Conservation (phyloP, 1,140 invertebrate genomes). For the Octopus bimaculoides region DNA sequence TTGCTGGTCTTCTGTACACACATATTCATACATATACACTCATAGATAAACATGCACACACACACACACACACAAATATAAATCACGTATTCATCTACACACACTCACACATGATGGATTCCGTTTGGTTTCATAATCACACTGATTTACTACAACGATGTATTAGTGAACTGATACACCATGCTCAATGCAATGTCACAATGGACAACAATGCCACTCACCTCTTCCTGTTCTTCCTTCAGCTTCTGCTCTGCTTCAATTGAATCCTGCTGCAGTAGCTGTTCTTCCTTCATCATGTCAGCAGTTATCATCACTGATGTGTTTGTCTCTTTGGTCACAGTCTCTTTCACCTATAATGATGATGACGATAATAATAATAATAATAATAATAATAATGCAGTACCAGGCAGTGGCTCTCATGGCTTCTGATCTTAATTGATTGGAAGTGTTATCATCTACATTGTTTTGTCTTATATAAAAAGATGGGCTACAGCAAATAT, state of each 20-base stretch:
- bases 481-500: no score
- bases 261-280: conserved; percentile 20
- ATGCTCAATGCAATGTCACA: neutral
- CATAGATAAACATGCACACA: neutral
- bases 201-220: conserved; percentile 5
- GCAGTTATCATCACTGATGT: conserved; percentile 12
- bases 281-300: conserved; percentile 33
- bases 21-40: neutral
- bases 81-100: neutral
- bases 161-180: neutral
- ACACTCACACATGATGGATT: neutral
- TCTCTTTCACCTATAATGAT: no score
- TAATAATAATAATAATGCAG: no score
- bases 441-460: no score
- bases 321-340: no score
- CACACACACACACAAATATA: no score
- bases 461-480: no score
- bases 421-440: no score
- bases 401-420: no score
- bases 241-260: conserved; percentile 23
- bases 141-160: no score
- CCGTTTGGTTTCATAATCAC: neutral
- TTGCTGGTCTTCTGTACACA: no score
- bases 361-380: no score
- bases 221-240: conserved; percentile 25